These are phyloP conservation scores for Irena cyanogastra DNA, from an alignment of 2,113 vertebrate genomes.

Conservation along the genomic window DNA sequence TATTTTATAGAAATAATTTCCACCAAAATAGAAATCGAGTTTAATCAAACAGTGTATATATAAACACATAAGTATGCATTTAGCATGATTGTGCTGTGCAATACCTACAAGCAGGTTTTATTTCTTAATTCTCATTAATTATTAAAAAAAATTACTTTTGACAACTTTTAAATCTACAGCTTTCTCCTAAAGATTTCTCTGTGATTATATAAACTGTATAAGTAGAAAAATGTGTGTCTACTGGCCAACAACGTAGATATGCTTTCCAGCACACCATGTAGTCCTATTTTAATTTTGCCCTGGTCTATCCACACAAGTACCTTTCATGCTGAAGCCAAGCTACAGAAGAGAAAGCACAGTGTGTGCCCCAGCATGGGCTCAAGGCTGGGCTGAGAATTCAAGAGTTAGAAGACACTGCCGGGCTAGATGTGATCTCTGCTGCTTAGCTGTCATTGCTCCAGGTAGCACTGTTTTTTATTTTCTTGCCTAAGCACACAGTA, in stretches of 20 bases:
- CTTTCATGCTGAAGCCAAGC: background rate
- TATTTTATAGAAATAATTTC: background rate
- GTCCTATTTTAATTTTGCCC: background rate
- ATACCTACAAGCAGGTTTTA: background rate
- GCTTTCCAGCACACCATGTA: background rate
- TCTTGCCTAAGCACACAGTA: background rate
- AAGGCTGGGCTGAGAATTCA: background rate
- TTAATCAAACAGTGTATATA: background rate
- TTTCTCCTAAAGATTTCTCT: background rate
- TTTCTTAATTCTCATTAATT: background rate
- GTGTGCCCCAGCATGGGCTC: accelerated
- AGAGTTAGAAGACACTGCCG: background rate
- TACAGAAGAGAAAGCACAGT: background rate
- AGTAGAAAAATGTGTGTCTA: background rate
- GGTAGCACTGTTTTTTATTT: background rate
- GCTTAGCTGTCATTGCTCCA: background rate
- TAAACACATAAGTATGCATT: background rate
- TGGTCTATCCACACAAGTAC: background rate
- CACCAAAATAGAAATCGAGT: background rate
- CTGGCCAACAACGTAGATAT: background rate
- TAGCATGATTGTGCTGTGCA: background rate
- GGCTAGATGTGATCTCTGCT: background rate
- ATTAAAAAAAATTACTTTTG: background rate
- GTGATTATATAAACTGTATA: background rate
- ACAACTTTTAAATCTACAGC: background rate